These are phyloP conservation scores for Branchinecta lynchi DNA, from an alignment of 1,140 invertebrate species.

Conservation along the genomic window DNA sequence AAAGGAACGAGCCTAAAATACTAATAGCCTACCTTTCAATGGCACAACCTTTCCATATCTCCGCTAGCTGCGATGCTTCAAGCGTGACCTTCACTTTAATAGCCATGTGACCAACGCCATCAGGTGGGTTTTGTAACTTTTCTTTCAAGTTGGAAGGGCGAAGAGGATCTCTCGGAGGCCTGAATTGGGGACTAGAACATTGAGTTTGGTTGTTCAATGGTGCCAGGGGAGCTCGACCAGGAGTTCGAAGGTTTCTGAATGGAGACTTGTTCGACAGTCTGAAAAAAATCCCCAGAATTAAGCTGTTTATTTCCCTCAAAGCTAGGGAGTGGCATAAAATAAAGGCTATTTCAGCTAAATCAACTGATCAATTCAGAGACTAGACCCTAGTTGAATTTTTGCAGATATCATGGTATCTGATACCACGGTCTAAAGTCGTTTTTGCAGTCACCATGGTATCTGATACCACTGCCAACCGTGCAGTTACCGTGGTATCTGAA, in stretches of 20 bases:
- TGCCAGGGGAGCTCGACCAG: constrained; percentile 17
- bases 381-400: no score
- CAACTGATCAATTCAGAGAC: no score
- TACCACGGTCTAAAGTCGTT: no score
- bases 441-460: no score
- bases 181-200: neutral
- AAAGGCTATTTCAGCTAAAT: no score
- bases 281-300: neutral
- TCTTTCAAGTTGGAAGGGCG: neutral
- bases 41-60: neutral
- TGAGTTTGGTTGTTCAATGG: constrained; percentile 8
- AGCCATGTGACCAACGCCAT: neutral
- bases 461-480: no score
- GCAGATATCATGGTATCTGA: no score
- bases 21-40: constrained; percentile 8
- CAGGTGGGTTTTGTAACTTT: neutral
- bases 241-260: constrained; percentile 19
- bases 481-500: no score
- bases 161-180: neutral
- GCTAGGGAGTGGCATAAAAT: no score
- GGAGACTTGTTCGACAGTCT: constrained; percentile 19
- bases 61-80: neutral
- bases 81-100: neutral
- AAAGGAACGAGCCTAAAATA: neutral
- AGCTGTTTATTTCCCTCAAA: no score